Conservation (phyloP, 2,113 vertebrate species). For the Podiceps cristatus region DNA sequence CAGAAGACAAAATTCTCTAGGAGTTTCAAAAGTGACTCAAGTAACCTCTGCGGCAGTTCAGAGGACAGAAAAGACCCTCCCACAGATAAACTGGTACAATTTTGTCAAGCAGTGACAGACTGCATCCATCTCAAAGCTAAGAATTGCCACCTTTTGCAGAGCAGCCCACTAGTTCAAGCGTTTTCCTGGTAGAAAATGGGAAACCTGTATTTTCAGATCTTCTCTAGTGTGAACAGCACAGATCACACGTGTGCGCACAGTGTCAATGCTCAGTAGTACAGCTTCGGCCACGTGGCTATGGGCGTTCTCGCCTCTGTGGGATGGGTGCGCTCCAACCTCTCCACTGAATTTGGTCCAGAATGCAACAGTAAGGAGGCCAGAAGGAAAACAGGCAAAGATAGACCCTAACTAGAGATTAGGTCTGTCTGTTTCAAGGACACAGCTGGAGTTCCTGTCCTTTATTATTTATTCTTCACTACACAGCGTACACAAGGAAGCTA, state of each 20-base stretch:
- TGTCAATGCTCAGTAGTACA: background rate
- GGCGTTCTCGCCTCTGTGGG: background rate
- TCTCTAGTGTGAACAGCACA: fast-evolving
- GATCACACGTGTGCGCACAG: fast-evolving
- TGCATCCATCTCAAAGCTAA: background rate
- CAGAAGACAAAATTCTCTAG: background rate
- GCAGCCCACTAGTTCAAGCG: background rate
- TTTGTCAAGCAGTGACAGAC: background rate
- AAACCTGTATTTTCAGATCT: background rate
- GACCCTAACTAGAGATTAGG: background rate
- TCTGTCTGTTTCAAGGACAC: background rate
- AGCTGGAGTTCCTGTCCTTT: background rate
- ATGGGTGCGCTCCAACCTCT: background rate
- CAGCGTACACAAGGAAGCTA: background rate
- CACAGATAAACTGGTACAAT: background rate
- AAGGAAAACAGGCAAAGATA: background rate
- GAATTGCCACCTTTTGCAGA: background rate
- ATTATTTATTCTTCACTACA: background rate
- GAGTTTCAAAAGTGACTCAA: background rate
- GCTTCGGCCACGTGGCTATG: background rate
- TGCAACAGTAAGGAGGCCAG: background rate
- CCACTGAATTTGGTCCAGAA: background rate
- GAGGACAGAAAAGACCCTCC: background rate
- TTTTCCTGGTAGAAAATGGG: background rate
- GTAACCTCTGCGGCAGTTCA: background rate